Evolutionary conservation across 92 coral and sea anemone species (phyloP).

Genomic region (Epizoanthus scotinus): DNA sequence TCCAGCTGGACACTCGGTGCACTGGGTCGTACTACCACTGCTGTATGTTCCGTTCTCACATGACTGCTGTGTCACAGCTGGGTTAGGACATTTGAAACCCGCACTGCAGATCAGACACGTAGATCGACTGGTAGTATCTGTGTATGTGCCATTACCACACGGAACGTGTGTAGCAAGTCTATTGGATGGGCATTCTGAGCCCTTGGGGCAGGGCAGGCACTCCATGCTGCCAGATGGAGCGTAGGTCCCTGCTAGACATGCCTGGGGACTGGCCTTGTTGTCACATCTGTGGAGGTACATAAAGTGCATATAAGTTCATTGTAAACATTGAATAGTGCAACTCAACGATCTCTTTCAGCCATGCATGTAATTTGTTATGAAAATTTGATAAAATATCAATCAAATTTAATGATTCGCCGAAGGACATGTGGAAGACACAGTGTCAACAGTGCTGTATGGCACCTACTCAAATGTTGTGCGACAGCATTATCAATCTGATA

Average conservation of each 20-base stretch:
- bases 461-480: too few relatives aligned
- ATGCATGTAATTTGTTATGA: too few relatives aligned
- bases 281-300: conserved; percentile 51
- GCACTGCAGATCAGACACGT: conserved; percentile 66
- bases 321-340: too few relatives aligned
- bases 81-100: conserved; percentile 69
- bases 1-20: conserved; percentile 70
- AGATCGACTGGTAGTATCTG: conserved; percentile 45
- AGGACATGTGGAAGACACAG: too few relatives aligned
- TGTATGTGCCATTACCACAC: conserved; percentile 66
- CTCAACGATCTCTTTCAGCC: too few relatives aligned
- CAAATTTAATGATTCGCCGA: too few relatives aligned
- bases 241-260: conserved; percentile 60
- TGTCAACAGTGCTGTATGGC: too few relatives aligned
- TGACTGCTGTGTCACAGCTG: conserved; percentile 53
- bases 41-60: conserved; percentile 79
- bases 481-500: too few relatives aligned
- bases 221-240: conserved; percentile 49
- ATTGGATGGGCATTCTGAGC: conserved; percentile 63
- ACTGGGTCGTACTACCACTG: conserved; percentile 48
- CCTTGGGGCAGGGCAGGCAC: conserved; percentile 61
- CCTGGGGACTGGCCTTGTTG: conserved; percentile 51
- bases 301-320: background rate
- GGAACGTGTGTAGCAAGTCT: conserved; percentile 45
- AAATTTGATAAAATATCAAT: too few relatives aligned